A percentile compares a stretch with the other conserved stretches of the same genome.
Conservation (phyloP, 2,888 invertebrate species). For the Apamea monoglypha region DNA sequence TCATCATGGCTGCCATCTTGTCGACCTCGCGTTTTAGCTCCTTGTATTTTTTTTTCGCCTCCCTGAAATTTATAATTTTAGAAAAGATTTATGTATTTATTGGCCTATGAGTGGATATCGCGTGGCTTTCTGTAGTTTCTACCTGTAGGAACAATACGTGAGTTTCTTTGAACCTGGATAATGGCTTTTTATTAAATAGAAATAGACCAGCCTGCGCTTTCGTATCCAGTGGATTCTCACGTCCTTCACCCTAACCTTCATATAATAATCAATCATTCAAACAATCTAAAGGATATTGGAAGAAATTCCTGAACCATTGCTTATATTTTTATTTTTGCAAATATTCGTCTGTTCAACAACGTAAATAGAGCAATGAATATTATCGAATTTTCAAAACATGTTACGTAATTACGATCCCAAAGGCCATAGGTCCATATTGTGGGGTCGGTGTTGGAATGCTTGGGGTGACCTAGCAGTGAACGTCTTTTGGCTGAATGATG, state of each 20-base stretch:
- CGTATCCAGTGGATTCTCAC: background rate
- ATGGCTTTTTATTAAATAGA: background rate
- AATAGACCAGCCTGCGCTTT: background rate
- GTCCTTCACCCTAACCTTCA: no score
- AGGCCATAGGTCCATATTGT: background rate
- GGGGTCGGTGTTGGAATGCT: background rate
- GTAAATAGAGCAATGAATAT: background rate
- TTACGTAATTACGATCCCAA: background rate
- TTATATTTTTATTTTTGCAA: background rate
- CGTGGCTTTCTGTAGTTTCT: background rate
- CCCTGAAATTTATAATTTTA: constrained; percentile 79
- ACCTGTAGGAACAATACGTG: background rate
- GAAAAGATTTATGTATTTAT: background rate
- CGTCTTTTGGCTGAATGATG: background rate
- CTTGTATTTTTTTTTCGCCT: constrained; percentile 95
- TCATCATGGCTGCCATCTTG: constrained; percentile 97
- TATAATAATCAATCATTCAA: background rate
- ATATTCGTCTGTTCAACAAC: background rate
- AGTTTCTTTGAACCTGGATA: background rate
- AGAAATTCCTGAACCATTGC: background rate
- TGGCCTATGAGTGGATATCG: background rate
- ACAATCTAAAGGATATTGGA: background rate
- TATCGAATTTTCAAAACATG: background rate
- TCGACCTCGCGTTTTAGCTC: constrained; percentile 96
- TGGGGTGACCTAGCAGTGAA: background rate